Conservation (phyloP, 2,113 vertebrate genomes). For the Microtus pennsylvanicus region DNA sequence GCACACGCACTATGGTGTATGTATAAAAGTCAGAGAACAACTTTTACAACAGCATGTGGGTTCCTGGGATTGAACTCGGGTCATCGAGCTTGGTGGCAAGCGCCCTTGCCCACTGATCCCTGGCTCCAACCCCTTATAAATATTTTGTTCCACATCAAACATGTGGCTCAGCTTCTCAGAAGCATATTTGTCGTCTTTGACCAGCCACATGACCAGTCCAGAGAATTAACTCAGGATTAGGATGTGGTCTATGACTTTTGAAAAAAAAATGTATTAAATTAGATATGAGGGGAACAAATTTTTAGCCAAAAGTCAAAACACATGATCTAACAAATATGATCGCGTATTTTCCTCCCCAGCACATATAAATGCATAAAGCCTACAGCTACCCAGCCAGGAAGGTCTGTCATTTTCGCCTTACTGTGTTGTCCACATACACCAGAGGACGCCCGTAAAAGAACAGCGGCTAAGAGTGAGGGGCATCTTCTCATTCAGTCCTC, state of each 20-base stretch:
- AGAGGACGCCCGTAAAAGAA: background rate
- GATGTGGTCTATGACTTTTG: background rate
- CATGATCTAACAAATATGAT: constrained; percentile 42
- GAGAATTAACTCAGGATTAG: constrained; percentile 42
- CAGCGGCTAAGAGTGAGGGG: background rate
- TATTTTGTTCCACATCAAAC: constrained; percentile 29
- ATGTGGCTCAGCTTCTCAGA: constrained; percentile 27
- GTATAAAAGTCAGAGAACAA: background rate
- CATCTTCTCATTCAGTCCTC: background rate
- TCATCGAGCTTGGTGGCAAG: no score
- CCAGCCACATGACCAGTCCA: background rate
- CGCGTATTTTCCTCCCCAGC: background rate
- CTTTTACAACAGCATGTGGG: no score
- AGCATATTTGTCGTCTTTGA: constrained; percentile 7
- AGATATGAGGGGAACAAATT: background rate
- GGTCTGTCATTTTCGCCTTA: constrained; percentile 19
- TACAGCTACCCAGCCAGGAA: background rate
- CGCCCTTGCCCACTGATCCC: background rate
- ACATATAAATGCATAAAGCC: background rate
- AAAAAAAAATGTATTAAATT: constrained; percentile 15
- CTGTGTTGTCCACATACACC: background rate
- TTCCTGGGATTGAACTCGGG: background rate
- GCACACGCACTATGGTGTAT: rapidly evolving
- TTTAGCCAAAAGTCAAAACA: constrained; percentile 47
- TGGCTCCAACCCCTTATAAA: background rate